These are phyloP conservation scores for Blastobasis adustella DNA, from an alignment of 2,888 invertebrate species.

Conservation along the genomic window DNA sequence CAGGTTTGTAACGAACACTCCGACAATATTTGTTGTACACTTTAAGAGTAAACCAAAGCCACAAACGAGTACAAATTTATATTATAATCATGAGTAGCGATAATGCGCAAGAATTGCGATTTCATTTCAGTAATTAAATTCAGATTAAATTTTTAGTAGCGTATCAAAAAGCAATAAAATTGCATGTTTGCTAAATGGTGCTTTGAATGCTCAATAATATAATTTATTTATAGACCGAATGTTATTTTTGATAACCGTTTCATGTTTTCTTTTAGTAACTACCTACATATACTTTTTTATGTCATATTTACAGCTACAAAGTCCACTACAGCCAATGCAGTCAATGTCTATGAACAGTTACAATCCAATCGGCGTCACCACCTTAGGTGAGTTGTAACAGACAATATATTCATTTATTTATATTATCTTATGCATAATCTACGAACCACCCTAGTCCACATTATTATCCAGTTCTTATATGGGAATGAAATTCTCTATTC, in stretches of 20 bases:
- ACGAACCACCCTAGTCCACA: background rate
- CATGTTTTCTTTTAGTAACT: conserved; percentile 5
- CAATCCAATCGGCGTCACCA: conserved; percentile 51
- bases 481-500: too few species aligned
- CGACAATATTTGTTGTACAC: too few species aligned
- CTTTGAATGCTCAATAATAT: conserved; percentile 30
- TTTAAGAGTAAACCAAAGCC: too few species aligned
- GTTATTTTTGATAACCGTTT: conserved; percentile 4
- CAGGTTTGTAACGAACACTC: conserved; percentile 35
- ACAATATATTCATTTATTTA: conserved; percentile 1
- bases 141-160: conserved; percentile 64
- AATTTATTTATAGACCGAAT: conserved; percentile 19
- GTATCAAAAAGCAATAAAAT: conserved; percentile 61
- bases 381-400: conserved; percentile 38
- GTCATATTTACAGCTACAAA: conserved; percentile 47
- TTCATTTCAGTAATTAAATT: conserved; percentile 54
- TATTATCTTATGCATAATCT: background rate
- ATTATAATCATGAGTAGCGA: conserved; percentile 16
- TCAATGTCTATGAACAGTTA: conserved; percentile 61
- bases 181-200: conserved; percentile 45
- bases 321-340: conserved; percentile 58
- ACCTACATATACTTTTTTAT: background rate
- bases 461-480: too few species aligned
- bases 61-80: background rate
- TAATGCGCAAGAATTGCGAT: conserved; percentile 35